These are phyloP conservation scores for Caenorhabditis sp. DNA, from an alignment of 2,888 invertebrate species.

Conservation along the genomic window DNA sequence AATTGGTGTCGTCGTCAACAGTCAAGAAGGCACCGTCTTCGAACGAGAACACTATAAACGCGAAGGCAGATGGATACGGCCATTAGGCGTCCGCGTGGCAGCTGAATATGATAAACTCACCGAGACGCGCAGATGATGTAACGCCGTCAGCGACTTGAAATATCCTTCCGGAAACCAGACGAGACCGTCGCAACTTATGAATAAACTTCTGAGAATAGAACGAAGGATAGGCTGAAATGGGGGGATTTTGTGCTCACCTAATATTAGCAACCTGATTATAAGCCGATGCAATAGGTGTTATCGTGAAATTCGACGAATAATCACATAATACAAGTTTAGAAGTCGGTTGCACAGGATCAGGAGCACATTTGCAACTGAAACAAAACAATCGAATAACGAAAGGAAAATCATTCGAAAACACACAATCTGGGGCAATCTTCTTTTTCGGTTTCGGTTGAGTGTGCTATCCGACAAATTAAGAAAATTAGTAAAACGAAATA, in stretches of 20 bases:
- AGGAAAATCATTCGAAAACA: conserved; percentile 14
- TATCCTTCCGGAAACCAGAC: conserved; percentile 42
- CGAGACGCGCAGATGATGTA: conserved; percentile 59
- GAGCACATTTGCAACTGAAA: conserved; percentile 74
- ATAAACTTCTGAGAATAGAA: conserved; percentile 38
- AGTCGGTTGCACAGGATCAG: conserved; percentile 64
- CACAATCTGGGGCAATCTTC: conserved; percentile 46
- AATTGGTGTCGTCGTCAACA: neutral
- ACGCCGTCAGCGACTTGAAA: conserved; percentile 35
- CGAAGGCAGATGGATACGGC: conserved; percentile 1
- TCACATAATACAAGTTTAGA: conserved; percentile 55
- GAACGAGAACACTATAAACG: conserved; percentile 15
- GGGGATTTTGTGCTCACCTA: conserved; percentile 7
- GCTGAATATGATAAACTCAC: conserved; percentile 42
- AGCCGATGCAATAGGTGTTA: conserved; percentile 17
- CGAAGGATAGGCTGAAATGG: neutral
- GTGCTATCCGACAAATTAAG: conserved; percentile 7
- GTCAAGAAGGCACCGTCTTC: conserved; percentile 11
- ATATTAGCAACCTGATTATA: conserved; percentile 47
- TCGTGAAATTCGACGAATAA: conserved; percentile 33
- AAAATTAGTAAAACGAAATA: conserved; percentile 36
- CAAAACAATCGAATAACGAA: neutral
- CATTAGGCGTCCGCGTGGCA: neutral
- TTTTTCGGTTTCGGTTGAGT: neutral
- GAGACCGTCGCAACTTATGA: conserved; percentile 40